These are phyloP conservation scores for Cecropterus lyciades DNA, from an alignment of 1,140 invertebrate genomes.

Conservation along the genomic window DNA sequence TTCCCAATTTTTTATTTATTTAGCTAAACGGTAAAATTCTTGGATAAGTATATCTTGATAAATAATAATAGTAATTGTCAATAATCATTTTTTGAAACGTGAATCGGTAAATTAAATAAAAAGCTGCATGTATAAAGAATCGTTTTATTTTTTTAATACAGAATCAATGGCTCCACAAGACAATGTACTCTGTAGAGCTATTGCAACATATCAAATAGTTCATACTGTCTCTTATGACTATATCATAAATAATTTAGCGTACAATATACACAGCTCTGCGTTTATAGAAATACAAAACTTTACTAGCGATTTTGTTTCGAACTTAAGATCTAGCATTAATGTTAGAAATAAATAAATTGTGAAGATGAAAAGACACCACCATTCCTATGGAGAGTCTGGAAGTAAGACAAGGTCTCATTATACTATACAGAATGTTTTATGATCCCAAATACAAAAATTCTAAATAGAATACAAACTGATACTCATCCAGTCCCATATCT, in stretches of 20 bases:
- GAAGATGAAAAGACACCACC: conserved; percentile 9
- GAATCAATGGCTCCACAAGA: conserved; percentile 58
- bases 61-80: too few species aligned
- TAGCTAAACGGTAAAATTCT: too few species aligned
- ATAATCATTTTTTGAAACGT: neutral
- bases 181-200: conserved; percentile 55
- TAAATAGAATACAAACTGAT: too few species aligned
- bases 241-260: conserved; percentile 77
- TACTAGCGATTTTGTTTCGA: conserved; percentile 30
- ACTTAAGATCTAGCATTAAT: conserved; percentile 35
- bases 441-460: too few species aligned
- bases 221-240: conserved; percentile 58
- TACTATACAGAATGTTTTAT: too few species aligned
- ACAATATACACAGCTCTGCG: conserved; percentile 68
- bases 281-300: conserved; percentile 36
- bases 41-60: too few species aligned
- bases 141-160: conserved; percentile 71
- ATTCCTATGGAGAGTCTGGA: neutral
- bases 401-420: conserved; percentile 28
- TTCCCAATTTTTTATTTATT: too few species aligned
- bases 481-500: too few species aligned
- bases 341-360: conserved; percentile 35
- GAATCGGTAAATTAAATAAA: conserved; percentile 10
- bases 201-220: conserved; percentile 62
- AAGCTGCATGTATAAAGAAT: conserved; percentile 54